Conservation (phyloP, 92 coral and sea anemone species). For the Ricordea florida region DNA sequence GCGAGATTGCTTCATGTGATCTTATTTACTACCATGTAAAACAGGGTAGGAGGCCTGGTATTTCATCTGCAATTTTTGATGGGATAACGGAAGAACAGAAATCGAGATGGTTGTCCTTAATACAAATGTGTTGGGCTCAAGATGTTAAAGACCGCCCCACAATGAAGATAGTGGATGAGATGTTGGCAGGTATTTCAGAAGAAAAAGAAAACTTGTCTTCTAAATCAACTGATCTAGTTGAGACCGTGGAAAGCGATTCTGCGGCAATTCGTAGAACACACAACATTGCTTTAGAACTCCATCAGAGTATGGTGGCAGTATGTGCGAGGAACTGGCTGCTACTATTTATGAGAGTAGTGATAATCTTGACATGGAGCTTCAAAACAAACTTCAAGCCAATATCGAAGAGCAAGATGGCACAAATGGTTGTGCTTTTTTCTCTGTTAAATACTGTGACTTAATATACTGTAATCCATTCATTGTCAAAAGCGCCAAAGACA, state of each 20-base stretch:
- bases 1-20: background rate
- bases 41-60: constrained; percentile 9
- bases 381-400: background rate
- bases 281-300: constrained; percentile 6
- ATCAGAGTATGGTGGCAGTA: constrained; percentile 37
- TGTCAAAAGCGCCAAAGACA: background rate
- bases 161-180: background rate
- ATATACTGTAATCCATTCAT: background rate
- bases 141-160: background rate
- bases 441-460: constrained; percentile 1
- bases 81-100: background rate
- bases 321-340: constrained; percentile 27
- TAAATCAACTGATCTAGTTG: no score
- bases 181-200: background rate
- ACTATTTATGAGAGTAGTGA: background rate
- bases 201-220: no score
- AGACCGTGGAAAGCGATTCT: background rate
- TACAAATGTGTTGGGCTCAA: background rate
- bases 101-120: background rate
- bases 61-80: background rate
- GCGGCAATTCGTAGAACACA: background rate
- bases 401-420: constrained; percentile 32
- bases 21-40: constrained; percentile 11
- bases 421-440: constrained; percentile 31
- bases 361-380: background rate